Percentiles rank a stretch among this genome's conserved stretches.
Evolutionary conservation across 2,113 vertebrate species (phyloP).

Genomic region (Egretta garzetta): DNA sequence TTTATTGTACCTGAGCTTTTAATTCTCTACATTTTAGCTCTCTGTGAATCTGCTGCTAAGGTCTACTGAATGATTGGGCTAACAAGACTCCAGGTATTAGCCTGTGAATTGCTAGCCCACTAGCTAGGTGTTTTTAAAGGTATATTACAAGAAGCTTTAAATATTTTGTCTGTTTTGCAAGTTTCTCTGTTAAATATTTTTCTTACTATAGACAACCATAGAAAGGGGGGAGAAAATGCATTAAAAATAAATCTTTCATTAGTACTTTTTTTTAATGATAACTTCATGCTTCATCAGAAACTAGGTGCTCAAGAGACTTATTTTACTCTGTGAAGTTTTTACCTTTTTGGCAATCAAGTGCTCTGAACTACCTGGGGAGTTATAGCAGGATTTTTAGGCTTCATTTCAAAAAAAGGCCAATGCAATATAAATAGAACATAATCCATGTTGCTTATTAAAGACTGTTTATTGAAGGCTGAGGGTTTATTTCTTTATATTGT

Average conservation of each 20-base stretch:
- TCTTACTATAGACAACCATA: not conserved
- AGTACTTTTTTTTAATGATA: not conserved
- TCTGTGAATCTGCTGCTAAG: not conserved
- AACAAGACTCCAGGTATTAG: not conserved
- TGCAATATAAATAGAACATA: not conserved
- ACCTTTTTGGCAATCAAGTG: not conserved
- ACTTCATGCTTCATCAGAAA: not conserved
- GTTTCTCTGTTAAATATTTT: not conserved
- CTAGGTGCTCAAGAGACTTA: not conserved
- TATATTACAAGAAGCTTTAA: not conserved
- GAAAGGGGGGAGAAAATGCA: not conserved
- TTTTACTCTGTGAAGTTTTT: not conserved
- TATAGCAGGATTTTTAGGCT: not conserved
- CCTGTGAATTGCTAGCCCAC: not conserved
- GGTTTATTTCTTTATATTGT: not conserved
- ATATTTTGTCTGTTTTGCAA: not conserved
- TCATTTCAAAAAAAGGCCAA: not conserved
- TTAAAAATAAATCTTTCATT: not conserved
- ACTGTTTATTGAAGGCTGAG: not conserved
- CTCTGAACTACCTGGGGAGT: not conserved
- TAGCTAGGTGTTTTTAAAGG: not conserved
- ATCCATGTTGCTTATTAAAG: not conserved
- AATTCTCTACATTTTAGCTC: not conserved
- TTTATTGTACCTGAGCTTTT: not conserved
- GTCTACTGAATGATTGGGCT: not conserved